phyloP scores from a whole-genome alignment of 2,888 invertebrate genomes.

The Hydropsyche betteni region DNA sequence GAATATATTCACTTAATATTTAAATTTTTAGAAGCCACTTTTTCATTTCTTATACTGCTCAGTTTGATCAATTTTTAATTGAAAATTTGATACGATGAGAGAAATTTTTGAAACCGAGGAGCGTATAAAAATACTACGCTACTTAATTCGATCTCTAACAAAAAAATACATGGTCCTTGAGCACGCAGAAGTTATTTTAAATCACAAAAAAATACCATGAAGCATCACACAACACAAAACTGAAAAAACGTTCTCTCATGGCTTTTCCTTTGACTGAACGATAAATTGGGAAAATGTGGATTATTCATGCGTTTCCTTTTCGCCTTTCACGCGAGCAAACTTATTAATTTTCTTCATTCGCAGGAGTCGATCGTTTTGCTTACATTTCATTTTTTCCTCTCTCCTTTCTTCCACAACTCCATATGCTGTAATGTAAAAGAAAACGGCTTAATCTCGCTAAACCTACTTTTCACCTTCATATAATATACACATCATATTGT shows the following conservation, averaged over 20 bases:
- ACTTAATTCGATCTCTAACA: too few species aligned
- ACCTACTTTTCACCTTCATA: slow-evolving; percentile 1
- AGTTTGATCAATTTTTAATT: too few species aligned
- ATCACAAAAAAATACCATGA: slow-evolving; percentile 22
- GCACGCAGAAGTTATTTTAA: slow-evolving; percentile 27
- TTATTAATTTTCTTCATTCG: slow-evolving; percentile 28
- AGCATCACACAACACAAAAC: slow-evolving; percentile 19
- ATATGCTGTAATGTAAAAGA: neutral
- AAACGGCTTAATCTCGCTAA: slow-evolving; percentile 7
- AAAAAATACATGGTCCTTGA: neutral
- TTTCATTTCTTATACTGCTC: too few species aligned
- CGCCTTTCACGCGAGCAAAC: slow-evolving; percentile 26
- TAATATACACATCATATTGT: neutral
- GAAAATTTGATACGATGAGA: too few species aligned
- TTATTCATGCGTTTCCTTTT: slow-evolving; percentile 23
- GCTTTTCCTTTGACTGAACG: neutral
- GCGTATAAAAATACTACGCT: too few species aligned
- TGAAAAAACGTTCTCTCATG: slow-evolving; percentile 4
- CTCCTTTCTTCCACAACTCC: neutral
- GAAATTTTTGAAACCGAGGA: too few species aligned
- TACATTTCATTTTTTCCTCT: neutral
- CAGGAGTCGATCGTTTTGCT: neutral
- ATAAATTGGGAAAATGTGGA: slow-evolving; percentile 26
- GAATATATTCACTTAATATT: too few species aligned
- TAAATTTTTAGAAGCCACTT: too few species aligned